Percentiles rank a stretch among this genome's conserved stretches.
Conservation (phyloP, 23 tunicate genomes). For the Styela clava region DNA sequence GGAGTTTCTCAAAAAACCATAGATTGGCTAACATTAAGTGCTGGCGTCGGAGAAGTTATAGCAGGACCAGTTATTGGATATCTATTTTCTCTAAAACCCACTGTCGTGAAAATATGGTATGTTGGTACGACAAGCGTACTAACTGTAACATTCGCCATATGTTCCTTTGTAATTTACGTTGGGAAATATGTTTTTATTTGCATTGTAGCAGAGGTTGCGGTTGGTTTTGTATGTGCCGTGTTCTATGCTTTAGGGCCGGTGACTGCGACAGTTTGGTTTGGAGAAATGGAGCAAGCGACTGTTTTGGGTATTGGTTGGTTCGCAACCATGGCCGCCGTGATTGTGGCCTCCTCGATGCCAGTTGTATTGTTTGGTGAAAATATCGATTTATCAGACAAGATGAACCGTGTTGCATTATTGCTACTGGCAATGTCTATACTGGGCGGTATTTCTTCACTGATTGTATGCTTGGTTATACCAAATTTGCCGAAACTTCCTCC, state of each 20-base stretch:
- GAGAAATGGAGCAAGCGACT: slow-evolving; percentile 16
- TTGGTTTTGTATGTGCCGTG: not conserved
- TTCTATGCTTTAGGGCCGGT: not conserved
- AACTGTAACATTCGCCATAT: not conserved
- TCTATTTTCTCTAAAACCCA: not conserved
- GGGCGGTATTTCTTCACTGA: not conserved
- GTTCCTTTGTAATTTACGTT: not conserved
- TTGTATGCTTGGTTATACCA: not conserved
- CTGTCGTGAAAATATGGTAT: not conserved
- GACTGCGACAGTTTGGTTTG: slow-evolving; percentile 18
- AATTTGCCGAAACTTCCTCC: slow-evolving; percentile 3
- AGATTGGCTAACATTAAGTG: not conserved
- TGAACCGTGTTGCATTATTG: not conserved
- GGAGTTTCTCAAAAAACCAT: not conserved
- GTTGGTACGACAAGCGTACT: not conserved
- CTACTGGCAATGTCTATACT: not conserved
- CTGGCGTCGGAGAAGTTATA: not conserved
- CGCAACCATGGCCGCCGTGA: not conserved
- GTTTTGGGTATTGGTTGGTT: not conserved
- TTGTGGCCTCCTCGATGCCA: not conserved
- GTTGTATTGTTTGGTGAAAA: not conserved
- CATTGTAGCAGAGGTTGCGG: not conserved
- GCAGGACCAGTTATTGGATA: not conserved
- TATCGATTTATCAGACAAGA: not conserved
- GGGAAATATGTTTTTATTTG: not conserved